Conservation (phyloP, 2,888 invertebrate species). For the Ischnura elegans region DNA sequence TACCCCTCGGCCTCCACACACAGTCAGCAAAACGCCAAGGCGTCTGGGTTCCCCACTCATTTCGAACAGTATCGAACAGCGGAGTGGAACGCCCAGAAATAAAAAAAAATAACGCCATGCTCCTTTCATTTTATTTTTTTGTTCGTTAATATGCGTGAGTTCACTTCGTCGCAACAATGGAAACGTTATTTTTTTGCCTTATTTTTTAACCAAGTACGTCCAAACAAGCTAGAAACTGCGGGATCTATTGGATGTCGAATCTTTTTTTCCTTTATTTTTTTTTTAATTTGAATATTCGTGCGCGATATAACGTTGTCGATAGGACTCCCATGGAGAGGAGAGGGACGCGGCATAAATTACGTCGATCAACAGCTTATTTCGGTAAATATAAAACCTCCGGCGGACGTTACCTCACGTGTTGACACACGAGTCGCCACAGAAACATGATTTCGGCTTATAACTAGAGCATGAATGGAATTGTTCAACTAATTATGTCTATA, state of each 20-base stretch:
- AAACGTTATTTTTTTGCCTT: not conserved
- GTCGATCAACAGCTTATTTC: conserved; percentile 38
- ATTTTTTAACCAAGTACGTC: not conserved
- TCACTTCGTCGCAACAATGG: not conserved
- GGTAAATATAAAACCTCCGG: not conserved
- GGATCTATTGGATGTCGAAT: not conserved
- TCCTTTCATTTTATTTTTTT: too few species aligned
- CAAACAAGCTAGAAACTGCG: not conserved
- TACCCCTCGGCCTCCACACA: not conserved
- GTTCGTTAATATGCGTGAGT: too few species aligned
- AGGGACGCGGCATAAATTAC: not conserved
- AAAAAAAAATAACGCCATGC: too few species aligned
- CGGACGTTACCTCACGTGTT: not conserved
- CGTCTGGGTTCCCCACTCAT: not conserved
- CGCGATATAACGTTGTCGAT: not conserved
- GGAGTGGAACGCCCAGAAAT: not conserved
- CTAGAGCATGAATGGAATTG: too few species aligned
- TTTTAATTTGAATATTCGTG: conserved; percentile 16
- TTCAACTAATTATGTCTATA: too few species aligned
- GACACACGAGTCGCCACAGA: not conserved
- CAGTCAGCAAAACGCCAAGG: conserved; percentile 1
- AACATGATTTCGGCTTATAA: not conserved
- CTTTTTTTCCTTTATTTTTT: not conserved
- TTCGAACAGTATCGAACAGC: not conserved
- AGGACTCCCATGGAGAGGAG: not conserved